Evolutionary conservation across 2,888 invertebrate species (phyloP).

Genomic region (Lasioglossum malachurum): DNA sequence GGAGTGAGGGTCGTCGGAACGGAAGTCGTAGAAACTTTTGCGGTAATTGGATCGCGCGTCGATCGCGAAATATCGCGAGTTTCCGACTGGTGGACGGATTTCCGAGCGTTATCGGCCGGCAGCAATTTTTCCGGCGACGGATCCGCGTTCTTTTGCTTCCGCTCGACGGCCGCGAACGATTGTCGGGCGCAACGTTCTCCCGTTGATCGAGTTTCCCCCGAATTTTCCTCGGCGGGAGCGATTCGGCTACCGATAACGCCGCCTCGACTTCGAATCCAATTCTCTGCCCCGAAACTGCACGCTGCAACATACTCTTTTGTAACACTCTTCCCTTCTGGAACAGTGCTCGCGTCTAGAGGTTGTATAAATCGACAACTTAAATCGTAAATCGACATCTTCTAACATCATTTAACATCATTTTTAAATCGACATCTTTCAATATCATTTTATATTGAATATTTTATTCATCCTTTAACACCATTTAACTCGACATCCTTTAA

Average conservation of each 20-base stretch:
- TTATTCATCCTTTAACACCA: too few species aligned
- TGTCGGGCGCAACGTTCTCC: neutral
- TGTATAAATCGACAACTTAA: too few species aligned
- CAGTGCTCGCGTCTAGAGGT: neutral
- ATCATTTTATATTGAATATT: too few species aligned
- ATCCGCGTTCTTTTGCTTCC: neutral
- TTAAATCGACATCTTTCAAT: too few species aligned
- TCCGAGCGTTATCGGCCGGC: neutral
- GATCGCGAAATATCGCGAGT: constrained; percentile 2
- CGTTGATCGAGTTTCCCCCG: neutral
- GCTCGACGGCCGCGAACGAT: neutral
- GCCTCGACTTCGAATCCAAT: neutral
- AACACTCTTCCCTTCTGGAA: neutral
- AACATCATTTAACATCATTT: too few species aligned
- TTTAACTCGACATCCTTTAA: too few species aligned
- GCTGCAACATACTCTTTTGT: neutral
- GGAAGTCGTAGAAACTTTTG: constrained; percentile 5
- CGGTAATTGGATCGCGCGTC: constrained; percentile 7
- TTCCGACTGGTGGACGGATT: neutral
- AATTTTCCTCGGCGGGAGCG: neutral
- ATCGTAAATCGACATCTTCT: too few species aligned
- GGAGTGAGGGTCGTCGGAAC: neutral
- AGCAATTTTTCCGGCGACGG: neutral
- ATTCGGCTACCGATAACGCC: neutral
- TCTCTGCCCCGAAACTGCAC: neutral